Evolutionary conservation across 2,888 invertebrate species (phyloP), one percentile per base, ranked within the genome.

Genomic region (Diplazon laetatorius): DNA sequence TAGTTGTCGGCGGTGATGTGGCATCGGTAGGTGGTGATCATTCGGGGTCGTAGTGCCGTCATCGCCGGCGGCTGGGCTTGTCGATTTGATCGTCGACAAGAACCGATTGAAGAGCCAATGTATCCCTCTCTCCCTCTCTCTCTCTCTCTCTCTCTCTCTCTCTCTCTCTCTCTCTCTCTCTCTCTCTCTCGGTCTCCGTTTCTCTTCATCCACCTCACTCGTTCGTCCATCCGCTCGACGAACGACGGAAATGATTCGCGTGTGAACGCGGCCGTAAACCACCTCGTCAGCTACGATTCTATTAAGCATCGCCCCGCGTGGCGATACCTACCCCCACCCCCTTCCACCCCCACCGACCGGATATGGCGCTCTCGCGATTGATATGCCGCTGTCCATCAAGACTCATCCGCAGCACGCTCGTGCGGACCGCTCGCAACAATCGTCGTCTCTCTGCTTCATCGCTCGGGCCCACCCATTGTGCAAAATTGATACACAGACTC

Each of bases 161-260:
- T n/a, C 10, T 42, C 42, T 25, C 10, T 25, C 10, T 20, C 25
- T 16, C 16, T 6, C 60, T 30, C 30, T 30, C 6, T 6, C 4
- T 30, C 30, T 2, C 30, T 30, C 44, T 48, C 20, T 57, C 42
- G n/a, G 42, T 59, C 30, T 42, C 16, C n/a, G n/a, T n/a, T n/a
- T n/a, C n/a, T n/a, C n/a, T n/a, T n/a, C n/a, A n/a, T n/a, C n/a
- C 18, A 25, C 37, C 14, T 25, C 20, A 39, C 52, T 68, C 55
- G 68, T 44, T 68, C 68, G 68, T 55, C 65, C 70, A 73, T 72
- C 73, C 65, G 71, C 57, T 75, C 48, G 65, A 46, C 71, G 71
- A 78, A 75, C 75, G 80, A 75, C 81, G 80, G 83, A 84, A 85
- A 84, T 84, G 77, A 83, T 82, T 82, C 78, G 82, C 72, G 73